Evolutionary conservation across 2,797 vertebrate genomes (phyloP).

Genomic region (Brachyalestes nurse): DNA sequence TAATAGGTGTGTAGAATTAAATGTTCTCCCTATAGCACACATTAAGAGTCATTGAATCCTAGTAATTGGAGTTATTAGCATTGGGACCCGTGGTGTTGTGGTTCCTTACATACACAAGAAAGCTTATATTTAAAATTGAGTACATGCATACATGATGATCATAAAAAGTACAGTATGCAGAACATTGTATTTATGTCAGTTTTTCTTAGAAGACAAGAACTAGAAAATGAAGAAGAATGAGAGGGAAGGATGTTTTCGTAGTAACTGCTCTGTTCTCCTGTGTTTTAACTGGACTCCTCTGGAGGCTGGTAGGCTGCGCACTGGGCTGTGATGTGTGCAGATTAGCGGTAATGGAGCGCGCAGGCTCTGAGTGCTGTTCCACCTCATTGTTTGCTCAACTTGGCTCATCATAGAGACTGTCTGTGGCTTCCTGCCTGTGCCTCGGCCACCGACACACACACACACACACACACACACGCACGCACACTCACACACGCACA

Average conservation of each 20-base stretch:
- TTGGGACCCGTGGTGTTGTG: neutral
- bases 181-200: neutral
- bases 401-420: slow-evolving; percentile 58
- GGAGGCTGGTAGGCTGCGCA: slow-evolving; percentile 24
- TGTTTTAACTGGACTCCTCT: slow-evolving; percentile 35
- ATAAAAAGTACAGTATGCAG: no score
- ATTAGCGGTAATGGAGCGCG: slow-evolving; percentile 74
- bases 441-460: slow-evolving; percentile 35
- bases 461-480: slow-evolving; percentile 49
- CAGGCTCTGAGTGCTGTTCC: slow-evolving; percentile 75
- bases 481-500: slow-evolving; percentile 1
- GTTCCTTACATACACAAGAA: neutral
- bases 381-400: slow-evolving; percentile 75
- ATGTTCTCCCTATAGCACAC: no score
- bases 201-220: neutral
- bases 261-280: slow-evolving; percentile 39
- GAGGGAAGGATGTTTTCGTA: slow-evolving; percentile 6
- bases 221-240: neutral
- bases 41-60: neutral
- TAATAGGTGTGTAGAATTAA: no score
- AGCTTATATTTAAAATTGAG: neutral
- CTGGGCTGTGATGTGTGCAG: slow-evolving; percentile 56
- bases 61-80: slow-evolving; percentile 8
- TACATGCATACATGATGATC: neutral
- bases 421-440: slow-evolving; percentile 63